Evolutionary conservation across 1,140 invertebrate species (phyloP).

Genomic region (Spodoptera frugiperda): DNA sequence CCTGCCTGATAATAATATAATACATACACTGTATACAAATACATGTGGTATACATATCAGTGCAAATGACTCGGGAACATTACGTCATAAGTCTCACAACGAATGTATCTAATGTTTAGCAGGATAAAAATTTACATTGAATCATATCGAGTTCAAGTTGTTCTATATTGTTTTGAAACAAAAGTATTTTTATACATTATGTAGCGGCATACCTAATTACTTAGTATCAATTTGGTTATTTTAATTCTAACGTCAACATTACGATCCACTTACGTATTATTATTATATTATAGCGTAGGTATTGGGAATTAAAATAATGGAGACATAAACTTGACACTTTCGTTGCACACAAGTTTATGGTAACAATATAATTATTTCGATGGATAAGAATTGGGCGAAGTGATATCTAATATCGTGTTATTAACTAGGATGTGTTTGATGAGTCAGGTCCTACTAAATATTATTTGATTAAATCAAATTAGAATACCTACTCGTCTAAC

Average conservation of each 20-base stretch:
- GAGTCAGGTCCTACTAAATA: background rate
- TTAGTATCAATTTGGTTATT: background rate
- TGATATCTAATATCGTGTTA: background rate
- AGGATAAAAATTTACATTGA: no score
- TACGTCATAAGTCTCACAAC: slow-evolving; percentile 13
- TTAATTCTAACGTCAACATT: background rate
- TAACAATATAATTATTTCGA: background rate
- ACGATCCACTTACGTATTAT: background rate
- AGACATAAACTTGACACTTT: background rate
- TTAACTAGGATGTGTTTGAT: background rate
- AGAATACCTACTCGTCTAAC: background rate
- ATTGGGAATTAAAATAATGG: background rate
- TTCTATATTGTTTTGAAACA: no score
- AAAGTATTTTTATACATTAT: no score
- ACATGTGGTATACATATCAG: background rate
- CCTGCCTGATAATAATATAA: slow-evolving; percentile 35
- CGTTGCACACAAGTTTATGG: background rate
- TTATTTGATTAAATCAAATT: background rate
- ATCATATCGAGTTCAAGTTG: no score
- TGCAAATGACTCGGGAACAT: background rate
- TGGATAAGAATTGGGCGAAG: no score
- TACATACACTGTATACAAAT: slow-evolving; percentile 4
- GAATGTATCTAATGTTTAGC: background rate
- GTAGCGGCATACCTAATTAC: background rate
- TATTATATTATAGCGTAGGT: background rate